phyloP scores from a whole-genome alignment of 2,797 vertebrate genomes.

The Kryptopterus vitreolus region DNA sequence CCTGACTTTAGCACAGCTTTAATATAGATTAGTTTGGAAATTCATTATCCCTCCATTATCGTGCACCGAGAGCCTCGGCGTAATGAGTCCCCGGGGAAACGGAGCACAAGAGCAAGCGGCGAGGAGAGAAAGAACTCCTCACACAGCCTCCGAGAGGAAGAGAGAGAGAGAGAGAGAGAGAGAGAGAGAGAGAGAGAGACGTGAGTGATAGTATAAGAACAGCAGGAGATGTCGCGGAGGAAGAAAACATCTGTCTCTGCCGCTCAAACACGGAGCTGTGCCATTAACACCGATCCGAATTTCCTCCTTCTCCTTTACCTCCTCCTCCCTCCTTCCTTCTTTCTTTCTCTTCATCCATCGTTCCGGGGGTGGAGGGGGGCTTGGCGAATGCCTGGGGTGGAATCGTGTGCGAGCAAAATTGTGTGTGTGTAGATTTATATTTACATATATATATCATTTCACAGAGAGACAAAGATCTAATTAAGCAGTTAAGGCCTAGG shows the following conservation, averaged over 20 bases:
- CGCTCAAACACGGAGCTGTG: slow-evolving; percentile 31
- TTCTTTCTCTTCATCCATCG: not conserved
- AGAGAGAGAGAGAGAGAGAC: slow-evolving; percentile 25
- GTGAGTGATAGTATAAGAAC: slow-evolving; percentile 55
- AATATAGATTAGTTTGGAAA: slow-evolving; percentile 76
- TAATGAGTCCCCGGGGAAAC: slow-evolving; percentile 65
- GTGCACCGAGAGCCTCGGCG: slow-evolving; percentile 62
- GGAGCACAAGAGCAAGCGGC: slow-evolving; percentile 52
- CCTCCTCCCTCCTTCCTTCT: too few species aligned
- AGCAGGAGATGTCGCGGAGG: slow-evolving; percentile 27
- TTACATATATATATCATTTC: too few species aligned
- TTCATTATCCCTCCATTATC: slow-evolving; percentile 73
- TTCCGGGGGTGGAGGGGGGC: too few species aligned
- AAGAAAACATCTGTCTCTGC: slow-evolving; percentile 38
- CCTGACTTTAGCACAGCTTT: slow-evolving; percentile 46
- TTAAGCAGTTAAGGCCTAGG: too few species aligned
- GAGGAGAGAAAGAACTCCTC: slow-evolving; percentile 47
- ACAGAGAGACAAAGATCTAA: too few species aligned
- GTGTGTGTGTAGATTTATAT: not conserved
- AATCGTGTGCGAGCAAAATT: not conserved
- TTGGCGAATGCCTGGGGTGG: slow-evolving; percentile 2
- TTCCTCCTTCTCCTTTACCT: not conserved
- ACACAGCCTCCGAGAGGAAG: slow-evolving; percentile 23
- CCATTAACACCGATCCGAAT: slow-evolving; percentile 38
- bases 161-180: slow-evolving; percentile 15